phyloP scores from a whole-genome alignment of 2,797 vertebrate species.

The Lutjanus argentimaculatus region DNA sequence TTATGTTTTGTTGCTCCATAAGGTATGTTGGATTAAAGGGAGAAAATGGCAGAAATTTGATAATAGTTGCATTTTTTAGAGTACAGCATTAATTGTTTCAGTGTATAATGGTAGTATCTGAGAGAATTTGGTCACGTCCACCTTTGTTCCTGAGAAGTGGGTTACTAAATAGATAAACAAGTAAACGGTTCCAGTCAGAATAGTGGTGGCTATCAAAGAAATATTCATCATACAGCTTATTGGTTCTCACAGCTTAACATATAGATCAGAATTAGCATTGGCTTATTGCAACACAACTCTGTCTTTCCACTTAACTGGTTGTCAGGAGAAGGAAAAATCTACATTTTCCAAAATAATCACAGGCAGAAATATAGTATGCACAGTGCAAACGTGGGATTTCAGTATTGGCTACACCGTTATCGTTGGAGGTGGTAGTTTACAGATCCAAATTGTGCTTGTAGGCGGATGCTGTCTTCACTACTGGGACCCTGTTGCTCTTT shows the following conservation, averaged over 20 bases:
- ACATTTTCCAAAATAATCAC: slow-evolving; percentile 46
- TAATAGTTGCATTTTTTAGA: slow-evolving; percentile 4
- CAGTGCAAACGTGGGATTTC: slow-evolving; percentile 57
- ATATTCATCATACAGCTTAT: slow-evolving; percentile 48
- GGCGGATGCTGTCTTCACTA: slow-evolving; percentile 54
- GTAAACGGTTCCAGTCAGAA: slow-evolving; percentile 74
- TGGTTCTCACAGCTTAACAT: slow-evolving; percentile 51
- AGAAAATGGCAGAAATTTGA: slow-evolving; percentile 27
- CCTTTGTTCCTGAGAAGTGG: slow-evolving; percentile 89
- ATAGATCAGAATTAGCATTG: slow-evolving; percentile 39
- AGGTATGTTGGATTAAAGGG: slow-evolving; percentile 35
- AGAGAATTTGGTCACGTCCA: slow-evolving; percentile 87
- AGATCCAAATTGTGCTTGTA: slow-evolving; percentile 73
- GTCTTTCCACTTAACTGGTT: slow-evolving; percentile 31
- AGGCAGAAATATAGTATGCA: slow-evolving; percentile 42
- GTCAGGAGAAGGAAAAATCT: slow-evolving; percentile 42
- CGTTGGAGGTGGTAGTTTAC: slow-evolving; percentile 56
- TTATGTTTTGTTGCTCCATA: slow-evolving; percentile 24
- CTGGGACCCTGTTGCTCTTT: slow-evolving; percentile 62
- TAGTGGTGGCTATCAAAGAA: slow-evolving; percentile 55
- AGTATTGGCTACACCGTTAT: slow-evolving; percentile 44
- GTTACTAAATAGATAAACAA: slow-evolving; percentile 78
- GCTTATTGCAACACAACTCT: slow-evolving; percentile 47
- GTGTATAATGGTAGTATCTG: slow-evolving; percentile 66
- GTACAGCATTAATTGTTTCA: slow-evolving; percentile 58